Evolutionary conservation across 2,797 vertebrate genomes (phyloP).

Genomic region (Silurus aristotelis): DNA sequence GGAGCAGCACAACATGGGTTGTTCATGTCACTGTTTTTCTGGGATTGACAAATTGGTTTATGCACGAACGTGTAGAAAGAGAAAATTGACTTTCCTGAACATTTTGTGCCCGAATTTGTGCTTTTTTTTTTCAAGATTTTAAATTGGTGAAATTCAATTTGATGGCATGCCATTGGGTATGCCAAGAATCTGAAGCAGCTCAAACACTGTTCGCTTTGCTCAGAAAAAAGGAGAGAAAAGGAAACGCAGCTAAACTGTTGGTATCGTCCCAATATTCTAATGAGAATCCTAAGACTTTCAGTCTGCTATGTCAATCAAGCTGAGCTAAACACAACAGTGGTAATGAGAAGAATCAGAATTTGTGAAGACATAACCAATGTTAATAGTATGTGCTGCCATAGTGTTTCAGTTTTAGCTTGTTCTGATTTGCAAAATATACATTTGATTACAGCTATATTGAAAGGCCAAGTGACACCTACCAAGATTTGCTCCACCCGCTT

Average conservation of each 20-base stretch:
- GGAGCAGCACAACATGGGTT: background rate
- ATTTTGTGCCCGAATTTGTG: background rate
- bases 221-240: background rate
- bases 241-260: background rate
- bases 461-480: background rate
- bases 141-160: slow-evolving; percentile 13
- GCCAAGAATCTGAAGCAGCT: background rate
- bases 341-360: background rate
- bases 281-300: background rate
- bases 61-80: background rate
- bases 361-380: background rate
- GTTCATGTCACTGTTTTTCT: background rate
- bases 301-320: background rate
- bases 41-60: background rate
- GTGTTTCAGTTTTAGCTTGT: background rate
- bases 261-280: background rate
- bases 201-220: background rate
- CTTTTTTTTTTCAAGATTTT: background rate
- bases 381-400: background rate
- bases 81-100: slow-evolving; percentile 3
- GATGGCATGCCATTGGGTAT: background rate
- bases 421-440: background rate
- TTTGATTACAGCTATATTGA: background rate
- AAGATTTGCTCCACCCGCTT: background rate
- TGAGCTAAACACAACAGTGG: background rate